These are phyloP conservation scores for Oligia latruncula DNA, from an alignment of 2,888 invertebrate genomes.

Conservation along the genomic window DNA sequence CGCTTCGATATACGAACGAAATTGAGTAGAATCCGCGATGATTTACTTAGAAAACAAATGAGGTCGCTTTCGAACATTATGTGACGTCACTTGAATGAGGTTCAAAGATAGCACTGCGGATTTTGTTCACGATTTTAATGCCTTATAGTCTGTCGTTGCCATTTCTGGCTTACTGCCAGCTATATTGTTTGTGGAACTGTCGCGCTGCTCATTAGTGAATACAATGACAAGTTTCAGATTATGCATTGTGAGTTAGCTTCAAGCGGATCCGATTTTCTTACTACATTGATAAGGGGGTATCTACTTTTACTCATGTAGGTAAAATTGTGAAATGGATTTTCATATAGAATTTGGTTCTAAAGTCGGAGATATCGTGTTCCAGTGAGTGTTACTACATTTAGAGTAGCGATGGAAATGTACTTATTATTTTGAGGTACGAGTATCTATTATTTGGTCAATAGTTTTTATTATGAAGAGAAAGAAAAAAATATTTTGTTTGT, in stretches of 20 bases:
- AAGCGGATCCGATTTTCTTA: conserved; percentile 15
- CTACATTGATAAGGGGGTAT: neutral
- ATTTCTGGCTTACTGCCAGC: conserved; percentile 34
- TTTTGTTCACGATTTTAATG: conserved; percentile 27
- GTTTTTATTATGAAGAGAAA: neutral
- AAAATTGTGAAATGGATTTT: neutral
- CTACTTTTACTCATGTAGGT: neutral
- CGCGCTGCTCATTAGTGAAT: conserved; percentile 34
- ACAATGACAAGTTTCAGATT: conserved; percentile 40
- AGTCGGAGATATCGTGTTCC: no score
- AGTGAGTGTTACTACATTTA: neutral
- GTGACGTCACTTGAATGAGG: neutral
- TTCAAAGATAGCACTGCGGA: neutral
- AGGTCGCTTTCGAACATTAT: neutral
- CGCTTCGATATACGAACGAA: neutral
- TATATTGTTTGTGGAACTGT: conserved; percentile 37
- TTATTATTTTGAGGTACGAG: neutral
- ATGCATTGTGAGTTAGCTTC: conserved; percentile 8
- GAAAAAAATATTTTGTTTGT: neutral
- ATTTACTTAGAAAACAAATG: neutral
- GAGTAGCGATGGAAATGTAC: neutral
- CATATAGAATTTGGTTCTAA: neutral
- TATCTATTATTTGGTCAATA: neutral
- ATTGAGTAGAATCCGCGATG: neutral
- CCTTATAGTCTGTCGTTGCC: conserved; percentile 1